These are phyloP conservation scores for Megalurothrips usitatus DNA, from an alignment of 2,888 invertebrate species.

Conservation along the genomic window DNA sequence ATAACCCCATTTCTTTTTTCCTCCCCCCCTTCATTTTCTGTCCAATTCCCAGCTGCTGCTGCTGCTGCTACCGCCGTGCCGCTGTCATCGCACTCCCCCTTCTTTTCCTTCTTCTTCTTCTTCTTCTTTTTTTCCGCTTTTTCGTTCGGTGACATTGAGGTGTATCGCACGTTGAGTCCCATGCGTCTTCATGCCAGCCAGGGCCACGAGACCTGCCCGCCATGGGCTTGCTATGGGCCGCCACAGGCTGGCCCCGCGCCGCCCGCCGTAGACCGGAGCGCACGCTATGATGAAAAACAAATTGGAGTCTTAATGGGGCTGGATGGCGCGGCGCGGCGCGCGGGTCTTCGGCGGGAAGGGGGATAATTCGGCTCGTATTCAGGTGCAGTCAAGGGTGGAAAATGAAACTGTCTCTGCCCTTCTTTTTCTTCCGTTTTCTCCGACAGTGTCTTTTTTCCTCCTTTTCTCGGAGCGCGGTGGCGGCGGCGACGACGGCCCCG, in stretches of 20 bases:
- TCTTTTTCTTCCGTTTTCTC: conserved; percentile 17
- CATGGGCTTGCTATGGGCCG: too few species aligned
- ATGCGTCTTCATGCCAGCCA: too few species aligned
- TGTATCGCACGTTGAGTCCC: too few species aligned
- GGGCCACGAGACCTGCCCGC: too few species aligned
- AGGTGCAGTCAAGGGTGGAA: conserved; percentile 24
- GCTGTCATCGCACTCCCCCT: too few species aligned
- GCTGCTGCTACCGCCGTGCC: too few species aligned
- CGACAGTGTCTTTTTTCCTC: too few species aligned
- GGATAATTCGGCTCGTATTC: conserved; percentile 19
- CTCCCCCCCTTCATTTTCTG: not conserved
- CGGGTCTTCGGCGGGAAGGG: not conserved
- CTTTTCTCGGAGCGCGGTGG: not conserved
- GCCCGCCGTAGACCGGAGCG: not conserved
- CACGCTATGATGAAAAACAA: conserved; percentile 6
- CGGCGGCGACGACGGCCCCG: too few species aligned
- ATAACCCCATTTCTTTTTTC: not conserved
- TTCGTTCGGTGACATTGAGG: too few species aligned
- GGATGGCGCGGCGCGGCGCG: not conserved
- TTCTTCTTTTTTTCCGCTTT: too few species aligned
- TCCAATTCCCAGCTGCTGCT: not conserved
- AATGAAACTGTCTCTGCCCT: conserved; percentile 23
- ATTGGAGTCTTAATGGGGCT: conserved; percentile 18
- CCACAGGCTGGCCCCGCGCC: not conserved
- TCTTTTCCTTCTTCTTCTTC: too few species aligned